Conservation (phyloP, 2,113 vertebrate genomes). For the Paracyprichromis sp. region DNA sequence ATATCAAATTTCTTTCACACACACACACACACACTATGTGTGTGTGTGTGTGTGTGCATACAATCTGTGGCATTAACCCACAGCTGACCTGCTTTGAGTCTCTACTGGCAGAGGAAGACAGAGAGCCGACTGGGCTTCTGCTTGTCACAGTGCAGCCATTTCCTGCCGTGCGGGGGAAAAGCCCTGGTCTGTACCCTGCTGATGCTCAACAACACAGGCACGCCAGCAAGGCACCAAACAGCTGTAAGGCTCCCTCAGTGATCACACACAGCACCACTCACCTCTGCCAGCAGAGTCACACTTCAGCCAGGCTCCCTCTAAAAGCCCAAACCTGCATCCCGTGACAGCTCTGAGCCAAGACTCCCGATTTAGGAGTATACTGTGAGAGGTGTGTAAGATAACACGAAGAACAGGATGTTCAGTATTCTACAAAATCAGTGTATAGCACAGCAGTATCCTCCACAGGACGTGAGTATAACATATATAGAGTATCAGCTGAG, state of each 20-base stretch:
- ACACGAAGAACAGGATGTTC: background rate
- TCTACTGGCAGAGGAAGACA: slow-evolving; percentile 11
- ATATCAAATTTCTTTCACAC: background rate
- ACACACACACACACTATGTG: background rate
- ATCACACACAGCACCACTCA: background rate
- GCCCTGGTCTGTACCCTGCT: background rate
- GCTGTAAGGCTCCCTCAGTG: background rate
- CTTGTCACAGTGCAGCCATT: slow-evolving; percentile 14
- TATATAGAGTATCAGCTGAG: background rate
- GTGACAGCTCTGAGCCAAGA: background rate
- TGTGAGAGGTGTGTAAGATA: background rate
- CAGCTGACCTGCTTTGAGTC: slow-evolving; percentile 49
- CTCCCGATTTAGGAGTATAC: background rate
- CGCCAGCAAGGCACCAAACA: background rate
- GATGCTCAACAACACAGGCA: background rate
- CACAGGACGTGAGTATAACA: background rate
- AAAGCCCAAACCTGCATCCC: background rate
- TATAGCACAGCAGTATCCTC: background rate
- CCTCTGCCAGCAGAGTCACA: background rate
- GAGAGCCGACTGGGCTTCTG: background rate
- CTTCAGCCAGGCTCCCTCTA: background rate
- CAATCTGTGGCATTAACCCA: slow-evolving; percentile 33
- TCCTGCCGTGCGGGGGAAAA: background rate
- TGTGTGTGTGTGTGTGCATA: background rate
- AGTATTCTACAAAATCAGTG: background rate